A percentile compares a stretch with the other conserved stretches of the same genome.
Conservation (phyloP, 1,140 invertebrate species). For the Hylaeus volcanicus region DNA sequence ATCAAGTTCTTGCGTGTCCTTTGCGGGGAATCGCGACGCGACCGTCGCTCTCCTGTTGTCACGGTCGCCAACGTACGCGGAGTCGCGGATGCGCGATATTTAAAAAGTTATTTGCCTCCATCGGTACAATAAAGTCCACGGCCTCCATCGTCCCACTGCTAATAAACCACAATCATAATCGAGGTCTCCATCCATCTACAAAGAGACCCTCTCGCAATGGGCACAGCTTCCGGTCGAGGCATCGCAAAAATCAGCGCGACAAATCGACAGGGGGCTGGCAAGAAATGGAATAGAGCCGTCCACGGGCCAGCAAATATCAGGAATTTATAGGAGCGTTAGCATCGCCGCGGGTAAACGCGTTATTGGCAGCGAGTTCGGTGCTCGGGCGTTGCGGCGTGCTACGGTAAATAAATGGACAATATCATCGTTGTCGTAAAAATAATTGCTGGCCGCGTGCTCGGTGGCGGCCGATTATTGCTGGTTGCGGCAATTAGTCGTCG, state of each 20-base stretch:
- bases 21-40: neutral
- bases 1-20: slow-evolving; percentile 33
- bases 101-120: too few species aligned
- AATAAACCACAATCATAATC: too few species aligned
- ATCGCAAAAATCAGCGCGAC: neutral
- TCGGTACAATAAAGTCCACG: too few species aligned
- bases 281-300: slow-evolving; percentile 54
- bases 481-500: slow-evolving; percentile 61
- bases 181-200: neutral
- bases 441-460: slow-evolving; percentile 54
- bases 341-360: slow-evolving; percentile 48
- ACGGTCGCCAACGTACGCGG: too few species aligned
- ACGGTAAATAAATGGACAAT: slow-evolving; percentile 66
- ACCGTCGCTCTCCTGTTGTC: too few species aligned
- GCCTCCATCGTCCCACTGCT: too few species aligned
- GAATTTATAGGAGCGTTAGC: slow-evolving; percentile 62
- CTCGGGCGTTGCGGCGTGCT: slow-evolving; percentile 44
- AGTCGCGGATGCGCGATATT: too few species aligned
- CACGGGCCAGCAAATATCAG: slow-evolving; percentile 45
- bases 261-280: slow-evolving; percentile 21
- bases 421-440: slow-evolving; percentile 66
- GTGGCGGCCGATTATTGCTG: slow-evolving; percentile 60
- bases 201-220: neutral
- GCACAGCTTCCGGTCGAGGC: neutral
- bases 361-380: slow-evolving; percentile 53